Evolutionary conservation across 2,888 invertebrate genomes (phyloP), one percentile per base, ranked within the genome.

Genomic region (Leucoma salicis): DNA sequence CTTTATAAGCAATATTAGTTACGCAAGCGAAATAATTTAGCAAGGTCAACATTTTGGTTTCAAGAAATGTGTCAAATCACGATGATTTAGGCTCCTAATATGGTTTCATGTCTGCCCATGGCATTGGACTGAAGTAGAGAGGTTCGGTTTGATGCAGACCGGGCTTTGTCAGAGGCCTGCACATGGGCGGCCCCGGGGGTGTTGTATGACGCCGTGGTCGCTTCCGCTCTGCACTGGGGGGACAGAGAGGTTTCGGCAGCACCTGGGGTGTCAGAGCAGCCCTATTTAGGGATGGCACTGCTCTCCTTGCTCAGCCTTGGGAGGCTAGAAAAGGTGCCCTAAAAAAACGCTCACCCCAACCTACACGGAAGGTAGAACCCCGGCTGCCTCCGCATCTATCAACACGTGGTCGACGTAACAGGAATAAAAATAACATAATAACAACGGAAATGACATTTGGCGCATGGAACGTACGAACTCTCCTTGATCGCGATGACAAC

Each of bases 201-300:
- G n/a, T n/a, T n/a, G n/a, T n/a, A n/a, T n/a, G n/a, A n/a, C n/a
- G n/a, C n/a, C 35, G 33, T 39, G 44, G 44, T 45, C 36, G 36
- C 18, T 39, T 35, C 8, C n/a, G 25, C 42, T 27, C 27, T 38
- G 35, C 34, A 40, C n/a, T 34, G 37, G 35, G 28, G 36, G n/a
- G 12, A 38, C 14, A 40, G 34, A 31, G 39, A 12, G 21, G 21
- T 21, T 21, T 33, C n/a, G 33, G 33, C 42, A 47, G 46, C 42
- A 42, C 35, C 25, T 28, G 3, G 8, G 32, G 35, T 29, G 49
- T 49, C 51, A 15, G 42, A 53, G 57, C 55, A 61, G 53, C 56
- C 24, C 53, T 57, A 33, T 61, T 61, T 31, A n/a, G n/a, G n/a
- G n/a, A n/a, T 58, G 51, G 39, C 52, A 47, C 57, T 59, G 46